Conservation (phyloP, 2,888 invertebrate genomes). For the Parnassius mnemosyne region DNA sequence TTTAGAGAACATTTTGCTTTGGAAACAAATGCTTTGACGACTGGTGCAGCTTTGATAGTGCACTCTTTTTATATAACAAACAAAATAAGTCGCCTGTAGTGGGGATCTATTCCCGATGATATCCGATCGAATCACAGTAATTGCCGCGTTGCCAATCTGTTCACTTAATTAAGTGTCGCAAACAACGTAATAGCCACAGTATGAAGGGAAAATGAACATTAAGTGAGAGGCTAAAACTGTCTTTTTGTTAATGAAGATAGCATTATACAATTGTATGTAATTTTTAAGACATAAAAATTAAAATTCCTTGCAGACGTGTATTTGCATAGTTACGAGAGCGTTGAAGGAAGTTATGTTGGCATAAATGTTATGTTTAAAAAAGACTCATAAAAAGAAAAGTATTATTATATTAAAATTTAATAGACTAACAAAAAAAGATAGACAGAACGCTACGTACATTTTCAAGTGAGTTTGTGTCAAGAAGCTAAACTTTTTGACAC, state of each 20-base stretch:
- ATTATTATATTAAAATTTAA: no score
- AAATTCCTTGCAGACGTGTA: conserved; percentile 20
- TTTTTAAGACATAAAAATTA: conserved; percentile 10
- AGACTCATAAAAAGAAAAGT: no score
- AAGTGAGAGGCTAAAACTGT: conserved; percentile 62
- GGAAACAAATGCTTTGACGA: conserved; percentile 66
- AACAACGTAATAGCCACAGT: conserved; percentile 61
- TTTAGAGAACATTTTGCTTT: conserved; percentile 77
- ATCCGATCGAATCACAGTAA: conserved; percentile 76
- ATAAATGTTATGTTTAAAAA: no score
- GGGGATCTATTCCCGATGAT: conserved; percentile 70
- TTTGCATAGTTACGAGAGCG: conserved; percentile 1
- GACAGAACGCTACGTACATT: no score
- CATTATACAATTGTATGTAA: conserved; percentile 14
- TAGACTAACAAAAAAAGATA: no score
- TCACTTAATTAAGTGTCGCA: conserved; percentile 70
- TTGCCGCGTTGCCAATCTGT: conserved; percentile 73
- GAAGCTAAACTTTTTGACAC: no score
- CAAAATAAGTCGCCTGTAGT: conserved; percentile 64
- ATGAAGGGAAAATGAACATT: conserved; percentile 61
- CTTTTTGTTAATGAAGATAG: conserved; percentile 31
- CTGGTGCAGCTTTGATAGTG: conserved; percentile 66
- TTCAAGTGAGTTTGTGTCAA: no score
- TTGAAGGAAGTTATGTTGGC: conserved; percentile 1
- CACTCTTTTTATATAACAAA: conserved; percentile 79